Percentiles rank a stretch among this genome's conserved stretches.
Conservation (phyloP, 2,888 invertebrate genomes). For the Linnaemya vulpina region DNA sequence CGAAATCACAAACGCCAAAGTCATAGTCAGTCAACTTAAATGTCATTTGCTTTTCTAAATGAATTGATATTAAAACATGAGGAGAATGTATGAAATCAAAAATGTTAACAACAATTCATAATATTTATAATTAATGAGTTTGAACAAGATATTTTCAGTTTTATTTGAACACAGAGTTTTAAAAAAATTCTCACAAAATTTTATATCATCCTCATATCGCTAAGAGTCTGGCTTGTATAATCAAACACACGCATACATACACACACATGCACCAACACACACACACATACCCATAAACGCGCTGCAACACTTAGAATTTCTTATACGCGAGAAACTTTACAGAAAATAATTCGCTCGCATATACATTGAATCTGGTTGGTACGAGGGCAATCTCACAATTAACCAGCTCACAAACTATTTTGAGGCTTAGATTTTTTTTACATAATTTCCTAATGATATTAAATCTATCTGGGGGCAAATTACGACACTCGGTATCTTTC, state of each 20-base stretch:
- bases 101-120: not conserved
- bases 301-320: not conserved
- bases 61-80: not conserved
- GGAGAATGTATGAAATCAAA: not conserved
- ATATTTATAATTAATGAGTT: constrained; percentile 8
- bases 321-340: constrained; percentile 10
- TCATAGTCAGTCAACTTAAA: not conserved
- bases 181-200: not conserved
- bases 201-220: not conserved
- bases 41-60: constrained; percentile 13
- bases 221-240: not conserved
- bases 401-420: no score
- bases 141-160: not conserved
- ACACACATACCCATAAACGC: not conserved
- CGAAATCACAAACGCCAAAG: not conserved
- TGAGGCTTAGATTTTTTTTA: no score
- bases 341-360: not conserved
- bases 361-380: not conserved
- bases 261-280: not conserved
- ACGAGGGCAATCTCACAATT: not conserved
- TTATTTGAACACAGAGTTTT: not conserved
- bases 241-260: not conserved
- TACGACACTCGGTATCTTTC: no score
- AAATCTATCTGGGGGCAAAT: no score
- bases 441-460: no score